Evolutionary conservation across 2,113 vertebrate species (phyloP).

Genomic region (Amblyornis subalaris): DNA sequence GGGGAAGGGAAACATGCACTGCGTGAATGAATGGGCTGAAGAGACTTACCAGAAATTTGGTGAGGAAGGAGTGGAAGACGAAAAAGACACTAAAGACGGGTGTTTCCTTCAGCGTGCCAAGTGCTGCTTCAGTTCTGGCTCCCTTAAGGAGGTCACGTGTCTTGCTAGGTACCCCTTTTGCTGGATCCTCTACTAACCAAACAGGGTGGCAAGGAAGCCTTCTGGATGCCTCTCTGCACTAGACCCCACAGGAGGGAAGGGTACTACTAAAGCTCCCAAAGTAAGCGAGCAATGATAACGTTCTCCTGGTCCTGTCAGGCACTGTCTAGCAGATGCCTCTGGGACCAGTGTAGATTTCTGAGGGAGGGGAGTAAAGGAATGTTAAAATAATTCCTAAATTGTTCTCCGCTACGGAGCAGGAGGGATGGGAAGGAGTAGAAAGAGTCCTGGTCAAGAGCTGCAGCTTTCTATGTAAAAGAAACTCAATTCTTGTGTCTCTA

Average conservation of each 20-base stretch:
- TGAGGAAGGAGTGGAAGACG: neutral
- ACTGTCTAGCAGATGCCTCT: neutral
- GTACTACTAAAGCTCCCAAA: neutral
- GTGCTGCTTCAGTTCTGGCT: neutral
- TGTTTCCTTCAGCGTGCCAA: constrained; percentile 12
- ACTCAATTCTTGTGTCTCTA: neutral
- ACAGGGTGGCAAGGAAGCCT: neutral
- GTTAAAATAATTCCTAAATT: neutral
- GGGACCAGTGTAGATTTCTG: neutral
- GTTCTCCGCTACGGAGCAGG: neutral
- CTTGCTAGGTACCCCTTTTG: neutral
- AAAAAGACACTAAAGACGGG: neutral
- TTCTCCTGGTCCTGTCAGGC: neutral
- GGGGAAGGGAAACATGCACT: constrained; percentile 26
- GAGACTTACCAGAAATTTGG: constrained; percentile 54
- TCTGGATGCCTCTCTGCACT: neutral
- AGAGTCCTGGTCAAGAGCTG: neutral
- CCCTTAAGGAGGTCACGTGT: neutral
- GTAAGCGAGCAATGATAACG: neutral
- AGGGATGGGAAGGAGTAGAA: neutral
- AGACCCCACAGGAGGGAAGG: neutral
- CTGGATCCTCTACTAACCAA: neutral
- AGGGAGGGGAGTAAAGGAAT: neutral
- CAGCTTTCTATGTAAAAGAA: neutral
- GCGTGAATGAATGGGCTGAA: constrained; percentile 27